Percentiles rank a stretch among this genome's conserved stretches.
Conservation (phyloP, 2,113 vertebrate species). For the Macroglossus sobrinus region DNA sequence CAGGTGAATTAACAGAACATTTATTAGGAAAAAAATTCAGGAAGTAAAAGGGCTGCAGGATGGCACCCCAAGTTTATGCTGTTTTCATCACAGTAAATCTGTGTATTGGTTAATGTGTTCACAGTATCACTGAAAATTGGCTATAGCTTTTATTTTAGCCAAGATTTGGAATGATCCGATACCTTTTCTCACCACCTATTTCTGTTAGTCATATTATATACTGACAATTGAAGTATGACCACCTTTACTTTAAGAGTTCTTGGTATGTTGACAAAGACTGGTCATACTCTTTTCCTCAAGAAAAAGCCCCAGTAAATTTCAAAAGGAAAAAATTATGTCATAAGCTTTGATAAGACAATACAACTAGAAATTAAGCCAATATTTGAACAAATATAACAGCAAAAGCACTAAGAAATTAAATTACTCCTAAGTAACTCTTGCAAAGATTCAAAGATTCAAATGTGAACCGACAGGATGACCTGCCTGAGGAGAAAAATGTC, state of each 20-base stretch:
- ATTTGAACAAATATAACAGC: background rate
- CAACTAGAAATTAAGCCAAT: background rate
- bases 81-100: background rate
- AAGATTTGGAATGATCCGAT: background rate
- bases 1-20: background rate
- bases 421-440: background rate
- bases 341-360: background rate
- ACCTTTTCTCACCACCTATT: background rate
- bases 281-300: background rate
- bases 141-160: background rate
- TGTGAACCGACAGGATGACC: conserved; percentile 20
- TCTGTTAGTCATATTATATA: background rate
- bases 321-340: background rate
- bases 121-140: background rate
- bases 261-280: background rate
- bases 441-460: background rate
- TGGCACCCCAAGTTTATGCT: background rate
- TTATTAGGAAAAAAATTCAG: background rate
- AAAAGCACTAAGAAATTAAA: background rate
- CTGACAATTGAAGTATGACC: background rate
- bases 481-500: conserved; percentile 6
- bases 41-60: background rate
- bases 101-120: background rate
- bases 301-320: background rate
- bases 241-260: background rate